Percentiles rank a stretch among this genome's conserved stretches.
Evolutionary conservation across 2,113 vertebrate species (phyloP).

Genomic region (Natator depressus): DNA sequence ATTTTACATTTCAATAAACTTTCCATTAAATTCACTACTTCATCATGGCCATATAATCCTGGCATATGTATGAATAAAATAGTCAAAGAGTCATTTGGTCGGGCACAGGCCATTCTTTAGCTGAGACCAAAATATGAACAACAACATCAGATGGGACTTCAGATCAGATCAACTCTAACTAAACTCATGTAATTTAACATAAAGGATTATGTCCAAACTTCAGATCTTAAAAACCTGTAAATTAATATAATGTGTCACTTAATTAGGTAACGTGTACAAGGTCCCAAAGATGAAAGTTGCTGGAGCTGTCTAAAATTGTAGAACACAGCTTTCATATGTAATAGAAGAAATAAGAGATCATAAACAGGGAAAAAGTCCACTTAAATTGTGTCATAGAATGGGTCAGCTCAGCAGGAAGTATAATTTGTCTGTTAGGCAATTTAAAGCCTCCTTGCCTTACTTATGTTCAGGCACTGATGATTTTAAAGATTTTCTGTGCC

Average conservation of each 20-base stretch:
- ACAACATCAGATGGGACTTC: neutral
- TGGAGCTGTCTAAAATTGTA: slow-evolving; percentile 45
- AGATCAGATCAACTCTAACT: neutral
- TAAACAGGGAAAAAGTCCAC: slow-evolving; percentile 29
- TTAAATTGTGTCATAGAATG: slow-evolving; percentile 43
- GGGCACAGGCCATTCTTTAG: neutral
- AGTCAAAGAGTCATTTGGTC: neutral
- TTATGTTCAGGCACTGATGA: slow-evolving; percentile 21
- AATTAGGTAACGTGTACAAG: slow-evolving; percentile 53
- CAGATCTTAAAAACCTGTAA: slow-evolving; percentile 22
- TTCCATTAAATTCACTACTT: neutral
- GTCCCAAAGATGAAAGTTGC: slow-evolving; percentile 57
- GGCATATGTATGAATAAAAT: neutral
- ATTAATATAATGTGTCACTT: slow-evolving; percentile 19
- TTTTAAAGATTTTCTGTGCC: slow-evolving; percentile 36
- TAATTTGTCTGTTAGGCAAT: slow-evolving; percentile 33
- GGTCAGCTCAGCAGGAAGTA: slow-evolving; percentile 44
- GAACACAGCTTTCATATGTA: slow-evolving; percentile 51
- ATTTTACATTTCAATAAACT: neutral
- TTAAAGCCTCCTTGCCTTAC: slow-evolving; percentile 47
- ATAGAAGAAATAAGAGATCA: slow-evolving; percentile 60
- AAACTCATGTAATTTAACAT: slow-evolving; percentile 11
- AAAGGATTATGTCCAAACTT: slow-evolving; percentile 8
- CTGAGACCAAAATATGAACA: slow-evolving; percentile 17
- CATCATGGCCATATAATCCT: neutral